Percentiles rank a stretch among this genome's conserved stretches.
Evolutionary conservation across 2,888 invertebrate species (phyloP).

Genomic region (Philereme vetulata): DNA sequence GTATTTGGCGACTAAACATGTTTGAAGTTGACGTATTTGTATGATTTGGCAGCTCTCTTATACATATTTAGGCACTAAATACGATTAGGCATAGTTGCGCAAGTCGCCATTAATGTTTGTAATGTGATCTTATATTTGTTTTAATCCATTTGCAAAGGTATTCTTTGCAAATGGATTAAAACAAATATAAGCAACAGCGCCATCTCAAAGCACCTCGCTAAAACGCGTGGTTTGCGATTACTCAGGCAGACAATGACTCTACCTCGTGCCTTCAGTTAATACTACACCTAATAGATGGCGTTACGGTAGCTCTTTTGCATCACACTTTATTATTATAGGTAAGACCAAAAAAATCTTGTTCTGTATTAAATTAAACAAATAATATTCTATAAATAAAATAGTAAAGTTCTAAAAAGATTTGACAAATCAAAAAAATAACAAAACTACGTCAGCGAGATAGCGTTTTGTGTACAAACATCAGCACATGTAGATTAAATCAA

Average conservation of each 20-base stretch:
- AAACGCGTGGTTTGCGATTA: constrained; percentile 33
- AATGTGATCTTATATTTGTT: neutral
- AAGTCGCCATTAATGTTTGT: no score
- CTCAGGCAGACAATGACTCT: constrained; percentile 27
- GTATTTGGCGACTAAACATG: no score
- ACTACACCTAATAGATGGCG: constrained; percentile 54
- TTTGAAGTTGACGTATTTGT: no score
- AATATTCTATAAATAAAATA: neutral
- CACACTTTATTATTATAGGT: neutral
- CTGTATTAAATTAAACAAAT: neutral
- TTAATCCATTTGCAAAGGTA: neutral
- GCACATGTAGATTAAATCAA: constrained; percentile 8
- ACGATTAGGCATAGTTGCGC: no score
- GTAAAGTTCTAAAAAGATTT: neutral
- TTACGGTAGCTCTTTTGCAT: constrained; percentile 2
- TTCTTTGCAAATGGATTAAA: no score
- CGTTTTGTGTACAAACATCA: constrained; percentile 15
- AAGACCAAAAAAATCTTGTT: neutral
- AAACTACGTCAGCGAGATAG: neutral
- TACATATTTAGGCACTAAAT: no score
- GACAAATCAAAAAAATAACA: neutral
- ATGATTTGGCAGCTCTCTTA: no score
- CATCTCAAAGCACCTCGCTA: constrained; percentile 46
- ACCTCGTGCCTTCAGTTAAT: constrained; percentile 16
- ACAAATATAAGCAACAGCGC: constrained; percentile 52